Conservation (phyloP, 2,797 vertebrate genomes). For the Chromobotia macracanthus region DNA sequence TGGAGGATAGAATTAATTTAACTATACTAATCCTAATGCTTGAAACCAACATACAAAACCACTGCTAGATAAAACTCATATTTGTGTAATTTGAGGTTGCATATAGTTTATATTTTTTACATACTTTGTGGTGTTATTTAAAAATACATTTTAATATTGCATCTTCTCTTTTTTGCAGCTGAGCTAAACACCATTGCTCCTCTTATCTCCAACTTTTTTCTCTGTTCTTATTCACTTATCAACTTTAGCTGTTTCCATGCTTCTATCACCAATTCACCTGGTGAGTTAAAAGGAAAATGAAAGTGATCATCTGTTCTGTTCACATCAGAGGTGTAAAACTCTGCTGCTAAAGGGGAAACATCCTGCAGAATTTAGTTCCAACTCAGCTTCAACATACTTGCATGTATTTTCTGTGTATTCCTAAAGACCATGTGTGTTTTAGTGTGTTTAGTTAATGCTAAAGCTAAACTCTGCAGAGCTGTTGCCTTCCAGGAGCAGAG, state of each 20-base stretch:
- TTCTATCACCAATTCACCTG: conserved; percentile 78
- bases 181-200: conserved; percentile 74
- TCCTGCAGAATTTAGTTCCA: background rate
- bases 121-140: background rate
- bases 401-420: no score
- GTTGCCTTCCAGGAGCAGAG: no score
- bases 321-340: no score
- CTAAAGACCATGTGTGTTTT: no score
- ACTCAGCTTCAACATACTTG: no score
- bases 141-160: background rate
- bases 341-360: background rate
- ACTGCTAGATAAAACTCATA: no score
- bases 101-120: background rate
- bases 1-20: no score
- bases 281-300: conserved; percentile 56
- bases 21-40: no score
- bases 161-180: conserved; percentile 60
- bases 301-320: background rate
- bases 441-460: no score
- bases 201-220: conserved; percentile 81
- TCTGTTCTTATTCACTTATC: conserved; percentile 79
- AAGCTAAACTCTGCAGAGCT: no score
- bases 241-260: conserved; percentile 84
- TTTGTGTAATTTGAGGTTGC: no score
- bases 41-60: no score